Conservation (phyloP, 1,140 invertebrate genomes). For the Drosophila auraria region DNA sequence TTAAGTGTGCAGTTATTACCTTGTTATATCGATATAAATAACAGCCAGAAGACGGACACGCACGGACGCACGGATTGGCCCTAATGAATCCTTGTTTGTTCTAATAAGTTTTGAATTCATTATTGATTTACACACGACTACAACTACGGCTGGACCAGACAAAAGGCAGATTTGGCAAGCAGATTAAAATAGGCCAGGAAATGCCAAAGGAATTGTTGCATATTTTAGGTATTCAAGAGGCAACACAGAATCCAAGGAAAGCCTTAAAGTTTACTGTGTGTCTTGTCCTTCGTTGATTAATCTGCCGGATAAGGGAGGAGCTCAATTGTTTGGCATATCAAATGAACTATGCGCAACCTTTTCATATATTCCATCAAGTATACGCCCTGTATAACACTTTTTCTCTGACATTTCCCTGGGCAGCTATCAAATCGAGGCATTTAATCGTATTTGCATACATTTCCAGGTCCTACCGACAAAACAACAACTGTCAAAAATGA, state of each 20-base stretch:
- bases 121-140: slow-evolving; percentile 56
- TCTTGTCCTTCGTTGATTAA: slow-evolving; percentile 21
- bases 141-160: slow-evolving; percentile 4
- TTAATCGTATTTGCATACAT: slow-evolving; percentile 76
- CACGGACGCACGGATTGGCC: slow-evolving; percentile 36
- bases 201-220: slow-evolving; percentile 30
- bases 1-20: slow-evolving; percentile 84
- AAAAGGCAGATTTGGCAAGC: slow-evolving; percentile 19
- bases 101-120: slow-evolving; percentile 71
- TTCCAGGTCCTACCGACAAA: slow-evolving; percentile 11
- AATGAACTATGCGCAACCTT: slow-evolving; percentile 5
- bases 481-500: slow-evolving; percentile 13
- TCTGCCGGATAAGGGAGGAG: slow-evolving; percentile 4
- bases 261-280: background rate
- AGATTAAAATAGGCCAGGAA: slow-evolving; percentile 39
- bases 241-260: background rate
- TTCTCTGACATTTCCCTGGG: slow-evolving; percentile 13
- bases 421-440: slow-evolving; percentile 57
- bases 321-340: slow-evolving; percentile 29
- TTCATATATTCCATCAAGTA: slow-evolving; percentile 22
- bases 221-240: slow-evolving; percentile 24
- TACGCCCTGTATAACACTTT: slow-evolving; percentile 24
- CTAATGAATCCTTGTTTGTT: slow-evolving; percentile 78
- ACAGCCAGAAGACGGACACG: slow-evolving; percentile 47
- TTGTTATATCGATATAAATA: slow-evolving; percentile 83